phyloP scores from a whole-genome alignment of 2,113 vertebrate species.

The Caretta caretta region DNA sequence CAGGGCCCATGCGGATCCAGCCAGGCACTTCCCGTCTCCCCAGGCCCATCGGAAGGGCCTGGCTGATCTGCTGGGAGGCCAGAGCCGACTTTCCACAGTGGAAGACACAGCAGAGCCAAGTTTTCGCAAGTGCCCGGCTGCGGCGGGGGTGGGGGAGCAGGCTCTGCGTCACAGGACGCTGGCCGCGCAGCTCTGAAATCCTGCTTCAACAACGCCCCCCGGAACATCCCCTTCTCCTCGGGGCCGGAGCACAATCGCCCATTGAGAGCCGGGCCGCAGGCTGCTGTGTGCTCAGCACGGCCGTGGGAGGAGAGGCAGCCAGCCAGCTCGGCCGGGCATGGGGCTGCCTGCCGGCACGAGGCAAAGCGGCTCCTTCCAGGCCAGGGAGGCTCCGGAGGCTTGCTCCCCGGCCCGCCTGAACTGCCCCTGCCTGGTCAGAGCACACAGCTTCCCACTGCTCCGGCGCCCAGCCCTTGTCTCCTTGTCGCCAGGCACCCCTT shows the following conservation, averaged over 20 bases:
- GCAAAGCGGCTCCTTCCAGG: too few species aligned
- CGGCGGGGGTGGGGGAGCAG: background rate
- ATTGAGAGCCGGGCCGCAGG: background rate
- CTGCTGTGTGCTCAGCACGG: fast-evolving
- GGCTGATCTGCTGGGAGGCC: too few species aligned
- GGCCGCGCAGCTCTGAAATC: background rate
- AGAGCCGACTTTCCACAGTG: background rate
- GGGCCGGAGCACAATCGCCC: background rate
- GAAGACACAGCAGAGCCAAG: background rate
- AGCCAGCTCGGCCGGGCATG: background rate
- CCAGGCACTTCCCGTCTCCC: too few species aligned
- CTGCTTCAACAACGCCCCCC: fast-evolving
- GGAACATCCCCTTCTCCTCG: background rate
- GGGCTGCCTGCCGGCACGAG: background rate
- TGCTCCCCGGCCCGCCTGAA: too few species aligned
- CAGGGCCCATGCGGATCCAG: too few species aligned
- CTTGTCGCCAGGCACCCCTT: too few species aligned
- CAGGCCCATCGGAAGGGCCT: too few species aligned
- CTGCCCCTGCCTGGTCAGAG: background rate
- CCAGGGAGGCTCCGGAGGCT: too few species aligned
- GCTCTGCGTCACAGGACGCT: background rate
- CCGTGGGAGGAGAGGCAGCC: background rate
- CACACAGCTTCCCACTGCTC: too few species aligned
- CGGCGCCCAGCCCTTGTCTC: background rate
- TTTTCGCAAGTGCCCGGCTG: too few species aligned